These are phyloP conservation scores for Eueremaeus valkanovi DNA, from an alignment of 2,888 invertebrate genomes.

Conservation along the genomic window DNA sequence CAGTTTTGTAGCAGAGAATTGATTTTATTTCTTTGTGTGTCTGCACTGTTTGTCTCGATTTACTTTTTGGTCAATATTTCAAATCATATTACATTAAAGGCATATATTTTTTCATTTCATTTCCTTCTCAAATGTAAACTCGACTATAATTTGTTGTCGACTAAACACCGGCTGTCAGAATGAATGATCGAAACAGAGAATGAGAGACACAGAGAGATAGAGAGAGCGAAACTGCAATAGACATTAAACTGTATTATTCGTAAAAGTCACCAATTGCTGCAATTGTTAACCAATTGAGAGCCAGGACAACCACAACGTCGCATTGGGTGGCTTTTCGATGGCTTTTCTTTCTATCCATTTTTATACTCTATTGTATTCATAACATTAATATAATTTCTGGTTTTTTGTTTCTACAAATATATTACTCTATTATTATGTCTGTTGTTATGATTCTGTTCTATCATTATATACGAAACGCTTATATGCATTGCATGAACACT, in stretches of 20 bases:
- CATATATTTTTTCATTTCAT: constrained; percentile 33
- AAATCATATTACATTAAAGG: neutral
- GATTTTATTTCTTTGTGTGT: neutral
- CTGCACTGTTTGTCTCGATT: neutral
- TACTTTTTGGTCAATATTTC: neutral
- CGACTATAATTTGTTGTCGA: constrained; percentile 39
- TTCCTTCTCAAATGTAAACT: constrained; percentile 24
- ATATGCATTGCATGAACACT: neutral
- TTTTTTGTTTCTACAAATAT: constrained; percentile 4
- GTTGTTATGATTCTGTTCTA: neutral
- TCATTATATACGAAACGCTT: neutral
- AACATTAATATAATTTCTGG: neutral
- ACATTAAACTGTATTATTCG: neutral
- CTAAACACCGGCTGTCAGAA: constrained; percentile 38
- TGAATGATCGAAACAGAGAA: constrained; percentile 37
- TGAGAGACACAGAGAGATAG: neutral
- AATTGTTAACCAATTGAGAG: constrained; percentile 18
- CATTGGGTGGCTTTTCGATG: neutral
- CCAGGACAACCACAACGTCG: neutral
- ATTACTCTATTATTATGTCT: constrained; percentile 5
- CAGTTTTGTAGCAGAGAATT: neutral
- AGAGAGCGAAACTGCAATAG: neutral
- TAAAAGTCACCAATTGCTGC: constrained; percentile 7
- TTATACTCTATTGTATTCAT: neutral
- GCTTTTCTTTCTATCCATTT: no score